Evolutionary conservation across 2,888 invertebrate genomes (phyloP).

Genomic region (Tipula lateralis): DNA sequence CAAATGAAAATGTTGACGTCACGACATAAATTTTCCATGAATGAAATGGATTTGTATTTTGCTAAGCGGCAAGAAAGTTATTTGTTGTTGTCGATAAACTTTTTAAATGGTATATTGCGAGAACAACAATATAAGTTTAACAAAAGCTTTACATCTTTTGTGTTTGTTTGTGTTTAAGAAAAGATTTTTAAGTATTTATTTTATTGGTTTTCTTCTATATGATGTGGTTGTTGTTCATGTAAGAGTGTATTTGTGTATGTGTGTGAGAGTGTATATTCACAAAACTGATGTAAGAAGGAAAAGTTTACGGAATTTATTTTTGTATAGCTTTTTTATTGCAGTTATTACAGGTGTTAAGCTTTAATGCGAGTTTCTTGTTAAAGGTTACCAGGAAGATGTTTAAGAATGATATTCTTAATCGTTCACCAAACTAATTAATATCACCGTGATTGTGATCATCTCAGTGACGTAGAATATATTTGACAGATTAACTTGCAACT

Average conservation of each 20-base stretch:
- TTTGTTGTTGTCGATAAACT: slow-evolving; percentile 19
- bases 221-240: neutral
- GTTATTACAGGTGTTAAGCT: neutral
- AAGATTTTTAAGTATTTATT: slow-evolving; percentile 3
- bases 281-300: too few relatives aligned
- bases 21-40: neutral
- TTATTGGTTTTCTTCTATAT: slow-evolving; percentile 2
- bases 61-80: neutral
- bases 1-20: neutral
- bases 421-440: too few relatives aligned
- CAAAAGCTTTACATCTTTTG: slow-evolving; percentile 1
- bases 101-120: neutral
- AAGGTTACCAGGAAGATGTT: neutral
- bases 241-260: neutral
- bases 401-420: neutral
- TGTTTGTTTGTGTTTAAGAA: slow-evolving; percentile 11
- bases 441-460: too few relatives aligned
- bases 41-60: neutral
- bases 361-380: neutral
- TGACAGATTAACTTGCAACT: too few relatives aligned
- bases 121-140: neutral
- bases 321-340: neutral
- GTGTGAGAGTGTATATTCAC: too few relatives aligned
- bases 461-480: too few relatives aligned
- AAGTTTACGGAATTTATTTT: neutral